Percentiles rank a stretch among this genome's conserved stretches.
Conservation (phyloP, 2,797 vertebrate species). For the Mionectes olivaceus region DNA sequence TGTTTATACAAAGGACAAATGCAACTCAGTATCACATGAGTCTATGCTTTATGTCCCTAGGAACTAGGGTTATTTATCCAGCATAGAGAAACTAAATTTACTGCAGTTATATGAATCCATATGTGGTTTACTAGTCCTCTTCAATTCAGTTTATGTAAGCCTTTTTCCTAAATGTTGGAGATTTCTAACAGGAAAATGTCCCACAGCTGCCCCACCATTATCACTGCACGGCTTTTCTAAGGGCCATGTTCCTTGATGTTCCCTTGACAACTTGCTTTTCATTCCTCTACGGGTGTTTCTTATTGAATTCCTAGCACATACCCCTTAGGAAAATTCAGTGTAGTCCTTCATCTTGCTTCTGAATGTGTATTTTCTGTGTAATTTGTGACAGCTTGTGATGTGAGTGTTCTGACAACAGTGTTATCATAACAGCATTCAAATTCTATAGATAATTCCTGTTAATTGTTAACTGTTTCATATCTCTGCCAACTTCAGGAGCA, state of each 20-base stretch:
- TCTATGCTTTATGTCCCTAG: neutral
- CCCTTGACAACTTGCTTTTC: neutral
- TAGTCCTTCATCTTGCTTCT: neutral
- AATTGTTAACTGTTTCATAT: neutral
- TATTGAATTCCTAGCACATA: neutral
- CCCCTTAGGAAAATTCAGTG: neutral
- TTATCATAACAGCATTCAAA: neutral
- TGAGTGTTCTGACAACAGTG: neutral
- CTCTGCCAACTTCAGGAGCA: neutral
- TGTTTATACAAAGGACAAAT: neutral
- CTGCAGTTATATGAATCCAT: neutral
- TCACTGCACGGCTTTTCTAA: neutral
- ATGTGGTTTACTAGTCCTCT: neutral
- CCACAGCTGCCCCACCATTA: neutral
- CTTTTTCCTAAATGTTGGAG: neutral
- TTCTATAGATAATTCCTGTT: neutral
- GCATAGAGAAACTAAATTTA: neutral
- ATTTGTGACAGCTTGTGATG: neutral
- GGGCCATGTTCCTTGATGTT: neutral
- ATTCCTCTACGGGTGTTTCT: neutral
- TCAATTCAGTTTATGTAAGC: neutral
- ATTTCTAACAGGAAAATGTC: neutral
- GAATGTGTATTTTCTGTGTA: neutral
- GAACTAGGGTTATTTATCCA: neutral
- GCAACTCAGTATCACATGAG: neutral